Percentiles rank a stretch among this genome's conserved stretches.
These are phyloP conservation scores for Aporophyla nigra DNA, from an alignment of 2,888 invertebrate genomes.

Conservation along the genomic window DNA sequence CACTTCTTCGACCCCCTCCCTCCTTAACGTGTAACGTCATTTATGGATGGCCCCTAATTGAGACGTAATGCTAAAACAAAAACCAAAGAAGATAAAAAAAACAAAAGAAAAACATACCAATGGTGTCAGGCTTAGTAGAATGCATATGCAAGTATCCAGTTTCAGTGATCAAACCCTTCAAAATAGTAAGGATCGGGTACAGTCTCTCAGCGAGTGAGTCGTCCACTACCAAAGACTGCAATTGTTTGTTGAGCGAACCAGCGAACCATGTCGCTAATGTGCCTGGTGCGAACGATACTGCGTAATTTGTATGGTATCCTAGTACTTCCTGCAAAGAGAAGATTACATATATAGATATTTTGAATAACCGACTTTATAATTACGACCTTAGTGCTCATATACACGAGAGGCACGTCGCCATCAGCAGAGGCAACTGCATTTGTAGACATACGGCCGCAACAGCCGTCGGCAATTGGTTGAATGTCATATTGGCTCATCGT, in stretches of 20 bases:
- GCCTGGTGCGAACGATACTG: slow-evolving; percentile 18
- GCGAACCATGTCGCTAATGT: slow-evolving; percentile 29
- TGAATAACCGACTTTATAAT: not conserved
- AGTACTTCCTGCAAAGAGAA: slow-evolving; percentile 47
- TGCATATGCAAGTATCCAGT: slow-evolving; percentile 61
- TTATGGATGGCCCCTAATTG: too few species aligned
- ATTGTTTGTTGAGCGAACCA: slow-evolving; percentile 27
- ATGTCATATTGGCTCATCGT: too few species aligned
- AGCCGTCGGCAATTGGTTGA: too few species aligned
- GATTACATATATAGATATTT: not conserved
- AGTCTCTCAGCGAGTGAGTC: slow-evolving; percentile 32
- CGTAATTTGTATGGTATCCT: slow-evolving; percentile 57
- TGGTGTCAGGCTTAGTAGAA: slow-evolving; percentile 60
- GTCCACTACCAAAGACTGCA: slow-evolving; percentile 38
- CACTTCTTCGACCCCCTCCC: too few species aligned
- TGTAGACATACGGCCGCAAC: too few species aligned
- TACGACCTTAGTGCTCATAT: too few species aligned
- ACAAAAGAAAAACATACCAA: slow-evolving; percentile 46
- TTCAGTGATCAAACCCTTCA: slow-evolving; percentile 19
- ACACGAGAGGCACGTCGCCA: too few species aligned
- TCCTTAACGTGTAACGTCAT: too few species aligned
- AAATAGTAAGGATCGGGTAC: slow-evolving; percentile 44
- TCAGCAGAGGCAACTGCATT: too few species aligned
- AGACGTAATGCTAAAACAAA: too few species aligned
- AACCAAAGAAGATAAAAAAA: too few species aligned